Evolutionary conservation across 1,140 invertebrate species (phyloP), one percentile per base, ranked within the genome.

Genomic region (Drosophila serrata): DNA sequence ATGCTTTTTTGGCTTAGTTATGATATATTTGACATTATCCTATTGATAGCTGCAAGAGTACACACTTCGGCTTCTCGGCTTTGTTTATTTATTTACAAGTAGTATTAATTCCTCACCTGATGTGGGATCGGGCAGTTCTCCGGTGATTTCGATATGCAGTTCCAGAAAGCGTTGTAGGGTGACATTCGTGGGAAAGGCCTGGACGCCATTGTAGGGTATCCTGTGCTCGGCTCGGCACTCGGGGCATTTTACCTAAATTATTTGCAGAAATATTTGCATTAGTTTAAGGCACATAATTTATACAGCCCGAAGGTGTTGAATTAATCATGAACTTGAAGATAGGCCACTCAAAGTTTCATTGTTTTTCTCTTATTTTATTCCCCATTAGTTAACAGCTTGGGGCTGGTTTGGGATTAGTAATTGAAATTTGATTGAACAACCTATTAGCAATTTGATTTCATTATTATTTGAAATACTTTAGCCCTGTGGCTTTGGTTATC

Each of bases 181-280:
- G 6, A 99, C 98, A 93, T 99, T 99, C 78, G 97, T 99, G 42
- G 98, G 98, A 93, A 98, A 99, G 22, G 97, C 97, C 93, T 98
- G 97, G 17, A 99, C 97, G 33, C 98, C 98, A 93, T 99, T 97
- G 93, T 98, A 99, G 42, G 98, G 98, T 87, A 99, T 98, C 64
- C 98, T 95, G 94, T 99, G 98, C 94, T 99, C 98, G 53, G 98
- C 97, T 61, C 99, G 95, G 92, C 99, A 99, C 96, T 99, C 99
- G 90, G 99, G 99, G 95, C 99, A 99, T 95, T 99, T 99, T 43
- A 99, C 97, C 95, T 97, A 92, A 29, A 94, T 80, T 75, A 68
- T 60, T 67, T 15, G 48, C 53, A 17, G 5, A 45, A 45, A 39
- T 19, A 15, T 19, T 46, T 33, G 22, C 13, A 72, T 72, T 48